Percentiles rank a stretch among this genome's conserved stretches.
Evolutionary conservation across 2,113 vertebrate species (phyloP).

Genomic region (Python bivittatus): DNA sequence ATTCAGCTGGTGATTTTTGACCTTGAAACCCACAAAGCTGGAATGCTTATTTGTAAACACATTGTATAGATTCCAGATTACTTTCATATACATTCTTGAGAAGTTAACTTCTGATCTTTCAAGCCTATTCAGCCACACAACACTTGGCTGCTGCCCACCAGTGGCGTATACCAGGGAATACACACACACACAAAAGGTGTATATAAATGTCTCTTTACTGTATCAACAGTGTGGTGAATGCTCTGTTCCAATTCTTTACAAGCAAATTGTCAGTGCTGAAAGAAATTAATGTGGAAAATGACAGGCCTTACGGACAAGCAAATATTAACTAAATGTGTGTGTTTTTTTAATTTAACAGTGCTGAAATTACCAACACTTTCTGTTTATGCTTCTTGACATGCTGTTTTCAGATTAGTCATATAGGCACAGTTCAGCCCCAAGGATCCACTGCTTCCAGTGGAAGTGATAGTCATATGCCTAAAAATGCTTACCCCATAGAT

Average conservation of each 20-base stretch:
- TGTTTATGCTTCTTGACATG: not conserved
- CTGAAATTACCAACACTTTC: not conserved
- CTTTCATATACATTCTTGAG: not conserved
- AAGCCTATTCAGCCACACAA: slow-evolving; percentile 7
- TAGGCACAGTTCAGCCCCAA: not conserved
- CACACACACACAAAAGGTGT: slow-evolving; percentile 35
- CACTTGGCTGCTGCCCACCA: slow-evolving; percentile 68
- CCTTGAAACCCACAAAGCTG: not conserved
- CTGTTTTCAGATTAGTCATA: slow-evolving; percentile 6
- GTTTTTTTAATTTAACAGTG: not conserved
- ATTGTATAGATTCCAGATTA: not conserved
- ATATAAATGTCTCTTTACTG: not conserved
- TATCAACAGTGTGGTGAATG: not conserved
- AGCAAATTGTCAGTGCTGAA: slow-evolving; percentile 19
- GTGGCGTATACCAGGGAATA: slow-evolving; percentile 62
- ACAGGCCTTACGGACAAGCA: not conserved
- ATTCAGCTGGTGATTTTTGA: not conserved
- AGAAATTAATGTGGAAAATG: slow-evolving; percentile 31
- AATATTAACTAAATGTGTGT: slow-evolving; percentile 13
- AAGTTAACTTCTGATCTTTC: slow-evolving; percentile 30
- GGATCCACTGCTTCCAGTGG: not conserved
- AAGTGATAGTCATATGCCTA: not conserved
- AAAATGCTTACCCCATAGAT: not conserved
- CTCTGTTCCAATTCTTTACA: not conserved
- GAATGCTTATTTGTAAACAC: fast-evolving